Conservation (phyloP, 37 sponge, comb jelly and placozoan species). For the Ianthella basta region DNA sequence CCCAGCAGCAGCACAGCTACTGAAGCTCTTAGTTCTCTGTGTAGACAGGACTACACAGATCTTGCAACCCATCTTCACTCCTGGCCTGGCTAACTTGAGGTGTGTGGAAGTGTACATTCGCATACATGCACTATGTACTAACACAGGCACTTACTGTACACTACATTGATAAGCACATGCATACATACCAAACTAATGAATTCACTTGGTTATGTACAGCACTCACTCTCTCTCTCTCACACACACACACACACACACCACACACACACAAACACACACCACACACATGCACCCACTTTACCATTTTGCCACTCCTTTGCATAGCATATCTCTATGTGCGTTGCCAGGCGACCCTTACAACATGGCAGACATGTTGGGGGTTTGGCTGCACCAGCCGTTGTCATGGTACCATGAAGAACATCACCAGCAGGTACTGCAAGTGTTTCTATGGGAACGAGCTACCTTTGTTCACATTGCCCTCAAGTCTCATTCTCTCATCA, state of each 20-base stretch:
- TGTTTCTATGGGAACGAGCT: conserved; percentile 38
- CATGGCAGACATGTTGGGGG: neutral
- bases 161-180: too few species aligned
- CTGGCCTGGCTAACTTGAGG: conserved; percentile 4
- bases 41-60: neutral
- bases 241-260: too few species aligned
- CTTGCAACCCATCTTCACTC: neutral
- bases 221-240: too few species aligned
- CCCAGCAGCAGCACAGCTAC: neutral
- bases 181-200: too few species aligned
- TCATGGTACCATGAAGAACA: conserved; percentile 24
- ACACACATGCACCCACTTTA: too few species aligned
- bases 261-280: too few species aligned
- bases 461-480: conserved; percentile 2
- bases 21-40: neutral
- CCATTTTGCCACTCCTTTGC: neutral
- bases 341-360: conserved; percentile 57
- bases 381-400: conserved; percentile 42
- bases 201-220: too few species aligned
- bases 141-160: too few species aligned
- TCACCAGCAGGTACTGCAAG: conserved; percentile 34
- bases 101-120: too few species aligned
- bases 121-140: too few species aligned
- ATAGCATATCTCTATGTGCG: neutral
- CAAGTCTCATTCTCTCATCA: conserved; percentile 44